Base-by-base conservation (phyloP, 2,797 vertebrate species). In the Enteromius trimaculatus region DNA sequence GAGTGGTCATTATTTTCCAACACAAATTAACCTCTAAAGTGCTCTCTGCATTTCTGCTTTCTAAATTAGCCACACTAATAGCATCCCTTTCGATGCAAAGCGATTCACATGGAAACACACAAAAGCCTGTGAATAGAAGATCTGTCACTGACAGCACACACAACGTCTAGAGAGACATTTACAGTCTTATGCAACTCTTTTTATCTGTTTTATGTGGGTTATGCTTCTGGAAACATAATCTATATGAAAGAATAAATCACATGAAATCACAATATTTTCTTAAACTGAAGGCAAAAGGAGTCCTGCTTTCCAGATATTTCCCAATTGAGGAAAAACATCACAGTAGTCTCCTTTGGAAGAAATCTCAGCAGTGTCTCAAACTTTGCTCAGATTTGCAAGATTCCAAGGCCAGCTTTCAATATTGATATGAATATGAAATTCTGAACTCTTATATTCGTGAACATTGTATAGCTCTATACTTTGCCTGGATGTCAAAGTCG, bases 11-110 rank as follows among this genome's bases (percentile, higher is more conserved):
- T 87, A 92, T 89, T 91, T 92, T 90, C 92, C 89, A 88, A 91
- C 84, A 87, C 90, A 92, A 92, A 94, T 93, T 90, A 92, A 90
- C 90, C 87, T 77, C 89, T 89, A 88, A 92, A 88, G 79, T 58
- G 87, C 86, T 81, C 76, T 86, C 80, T 88, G 86, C 74, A 90
- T 91, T 88, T 91, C 79, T 86, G 91, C 91, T 91, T 44, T 92
- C 62, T 19, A 85, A 55, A 62, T 65, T 84, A 68, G 81, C 74
- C 17, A n/a, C 72, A 71, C 14, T 51, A 60, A 69, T 49, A 77
- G 64, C 72, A 44, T 82, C 62, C 68, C 55, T 65, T 42, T 80
- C 42, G 64, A 74, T 70, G 68, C 42, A 64, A 84, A 58, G 44
- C 64, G 37, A 82, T 82, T 82, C 64, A 76, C 81, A 34, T 77